Evolutionary conservation across 2,888 invertebrate genomes (phyloP), one percentile per base, ranked within the genome.

Genomic region (Scaptomyza parva): DNA sequence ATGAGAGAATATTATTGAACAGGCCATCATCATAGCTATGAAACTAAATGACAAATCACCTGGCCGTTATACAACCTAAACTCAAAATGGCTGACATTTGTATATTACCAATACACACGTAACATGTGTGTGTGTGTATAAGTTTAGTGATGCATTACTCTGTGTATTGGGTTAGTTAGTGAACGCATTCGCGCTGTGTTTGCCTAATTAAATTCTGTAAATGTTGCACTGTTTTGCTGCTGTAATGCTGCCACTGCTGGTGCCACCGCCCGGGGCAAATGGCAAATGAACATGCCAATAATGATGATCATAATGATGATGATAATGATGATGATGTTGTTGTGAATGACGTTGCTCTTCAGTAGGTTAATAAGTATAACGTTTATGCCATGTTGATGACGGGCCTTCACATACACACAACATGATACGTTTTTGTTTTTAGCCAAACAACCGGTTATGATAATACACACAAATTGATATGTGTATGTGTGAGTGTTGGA

Each of bases 21-120:
- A 82, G 58, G 58, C 66, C 62, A 63, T 66, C 60, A 66, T 69
- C n/a, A n/a, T n/a, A n/a, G n/a, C n/a, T n/a, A 44, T 62, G 60
- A 30, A 77, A 80, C 69, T 66, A 78, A 83, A 67, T 78, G 78
- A 68, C 68, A 71, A 65, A 78, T 75, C 75, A 78, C 69, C 70
- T 60, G 72, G 28, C 35, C 30, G 30, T 22, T 43, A 57, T n/a
- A n/a, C n/a, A n/a, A n/a, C 40, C 53, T 44, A 24, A 53, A 62
- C 66, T 39, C 57, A 59, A 80, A 65, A 72, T 84, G 62, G 60
- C 58, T 59, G 59, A 37, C 68, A 76, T 47, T 40, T 60, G 40
- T 12, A 40, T 20, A 20, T 1, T 3, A 7, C 51, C 26, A 18
- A 14, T 7, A n/a, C 30, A n/a, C 12, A 4, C 3, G 28, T 33